Evolutionary conservation across 2,797 vertebrate genomes (phyloP), one percentile per base, ranked within the genome.

Genomic region (Cheirogaleus major): DNA sequence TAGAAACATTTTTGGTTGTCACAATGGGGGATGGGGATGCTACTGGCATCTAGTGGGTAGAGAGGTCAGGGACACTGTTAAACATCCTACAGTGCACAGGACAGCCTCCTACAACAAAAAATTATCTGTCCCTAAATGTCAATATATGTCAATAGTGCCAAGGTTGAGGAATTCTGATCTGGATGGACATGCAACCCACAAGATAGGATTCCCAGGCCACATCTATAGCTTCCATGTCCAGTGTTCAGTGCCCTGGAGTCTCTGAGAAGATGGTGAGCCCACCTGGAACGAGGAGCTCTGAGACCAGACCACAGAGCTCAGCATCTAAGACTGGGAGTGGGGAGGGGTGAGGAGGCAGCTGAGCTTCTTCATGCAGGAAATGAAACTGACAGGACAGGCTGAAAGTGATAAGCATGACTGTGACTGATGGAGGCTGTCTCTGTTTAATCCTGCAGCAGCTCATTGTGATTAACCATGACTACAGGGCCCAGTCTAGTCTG

Each of bases 351-450:
- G 20, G 67, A 88, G 45, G 52, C 50, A 92, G 52, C 27, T 69
- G 92, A 93, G 75, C n/a, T 86, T 0, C 82, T 94, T 92, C 63
- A 35, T 45, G 43, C 65, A 78, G 85, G 83, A 96, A 88, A 86
- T 80, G 80, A 78, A 91, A 92, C 52, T 72, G 83, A 96, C 86
- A 76, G 20, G 50, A 70, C 48, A 72, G 92, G 20, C 55, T 55
- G 82, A 95, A 75, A 82, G 17, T 61, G 76, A 69, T 18, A 57
- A 0, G 43, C 43, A 9, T 85, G 55, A 55, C 59, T 43, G 81
- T 89, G 82, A 93, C 80, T 61, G 87, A 96, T 93, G n/a, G 82
- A 96, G 48, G 13, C 67, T 17, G 15, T 82, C 55, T 97, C 84
- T 65, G 84, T 72, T 85, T 92, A 95, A 93, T 86, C 79, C 35